phyloP scores from a whole-genome alignment of 2,113 vertebrate species.

The Saguinus imperator region DNA sequence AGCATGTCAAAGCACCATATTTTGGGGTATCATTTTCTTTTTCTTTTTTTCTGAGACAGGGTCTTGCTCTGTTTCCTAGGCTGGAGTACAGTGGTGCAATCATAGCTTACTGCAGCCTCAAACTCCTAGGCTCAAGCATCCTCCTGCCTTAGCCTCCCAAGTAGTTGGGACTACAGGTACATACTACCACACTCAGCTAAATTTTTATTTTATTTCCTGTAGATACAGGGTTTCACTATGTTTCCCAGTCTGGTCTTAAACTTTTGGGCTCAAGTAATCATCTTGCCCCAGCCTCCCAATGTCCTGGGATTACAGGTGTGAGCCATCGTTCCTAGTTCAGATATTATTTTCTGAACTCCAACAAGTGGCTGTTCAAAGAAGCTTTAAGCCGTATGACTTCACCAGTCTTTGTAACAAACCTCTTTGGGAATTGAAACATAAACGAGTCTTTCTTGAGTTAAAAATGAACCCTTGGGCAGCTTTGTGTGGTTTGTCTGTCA shows the following conservation, averaged over 20 bases:
- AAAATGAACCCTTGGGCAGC: background rate
- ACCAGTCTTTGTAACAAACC: background rate
- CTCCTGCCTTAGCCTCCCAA: too few species aligned
- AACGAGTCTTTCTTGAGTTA: background rate
- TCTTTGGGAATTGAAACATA: background rate
- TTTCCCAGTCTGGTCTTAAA: background rate
- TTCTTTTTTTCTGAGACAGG: too few species aligned
- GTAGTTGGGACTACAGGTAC: background rate
- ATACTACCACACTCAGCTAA: background rate
- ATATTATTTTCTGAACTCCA: background rate
- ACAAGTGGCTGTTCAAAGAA: background rate
- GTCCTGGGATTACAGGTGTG: background rate
- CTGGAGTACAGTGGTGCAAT: too few species aligned
- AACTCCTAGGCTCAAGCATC: too few species aligned
- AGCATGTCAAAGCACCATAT: background rate
- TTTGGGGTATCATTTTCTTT: too few species aligned
- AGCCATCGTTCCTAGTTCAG: background rate
- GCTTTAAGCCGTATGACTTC: background rate
- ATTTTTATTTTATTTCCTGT: background rate
- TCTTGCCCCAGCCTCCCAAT: background rate
- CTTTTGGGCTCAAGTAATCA: background rate
- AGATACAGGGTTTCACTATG: background rate
- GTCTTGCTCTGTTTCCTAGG: too few species aligned
- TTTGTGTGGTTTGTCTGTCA: background rate
- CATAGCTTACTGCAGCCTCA: too few species aligned